Base-by-base conservation (phyloP, 1,140 invertebrate species). In the Drosophila tropicalis region DNA sequence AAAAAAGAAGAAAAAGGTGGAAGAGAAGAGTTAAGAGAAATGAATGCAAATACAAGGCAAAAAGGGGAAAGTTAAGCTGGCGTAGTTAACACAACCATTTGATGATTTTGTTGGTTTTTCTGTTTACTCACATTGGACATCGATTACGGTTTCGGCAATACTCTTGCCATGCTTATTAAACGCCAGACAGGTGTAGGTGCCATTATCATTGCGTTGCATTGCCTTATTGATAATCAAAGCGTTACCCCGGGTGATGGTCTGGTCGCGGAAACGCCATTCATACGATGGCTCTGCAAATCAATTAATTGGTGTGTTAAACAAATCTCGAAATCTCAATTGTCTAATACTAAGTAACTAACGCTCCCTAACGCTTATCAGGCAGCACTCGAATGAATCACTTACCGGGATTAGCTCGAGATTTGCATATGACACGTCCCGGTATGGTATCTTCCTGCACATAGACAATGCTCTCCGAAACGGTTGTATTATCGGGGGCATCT, bases 401-500 rank as follows among this genome's bases (percentile, higher is more conserved):
- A 94, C 93, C 94, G 1, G 96, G 96, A 85, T 95, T 95, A 32
- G 95, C 95, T 62, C 94, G 95, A 1, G 97, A 96, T 76, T 93
- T 93, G 85, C 97, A 98, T 60, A 94, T 93, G 10, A 98, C 95
- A 76, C 94, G 95, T 51, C 94, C 95, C 3, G 96, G 96, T 65
- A 95, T 94, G 64, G 95, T 94, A 69, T 95, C 95, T 90, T 97
- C 97, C 22, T 94, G 94, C 7, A 98, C 96, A 70, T 95, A 94
- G 19, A 98, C 94, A 25, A 94, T 92, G 44, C 93, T 93, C 10
- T 95, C 94, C 0, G 95, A 95, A 5, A 98, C 95, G 1, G 94
- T 95, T 75, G 97, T 95, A 80, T 97, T 95, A 86, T 97, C 96
- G 4, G 97, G 97, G 65, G 97, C 96, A 94, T 96, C 97, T 98